Evolutionary conservation across 2,888 invertebrate genomes (phyloP).

Genomic region (Cacoxenus indagator): DNA sequence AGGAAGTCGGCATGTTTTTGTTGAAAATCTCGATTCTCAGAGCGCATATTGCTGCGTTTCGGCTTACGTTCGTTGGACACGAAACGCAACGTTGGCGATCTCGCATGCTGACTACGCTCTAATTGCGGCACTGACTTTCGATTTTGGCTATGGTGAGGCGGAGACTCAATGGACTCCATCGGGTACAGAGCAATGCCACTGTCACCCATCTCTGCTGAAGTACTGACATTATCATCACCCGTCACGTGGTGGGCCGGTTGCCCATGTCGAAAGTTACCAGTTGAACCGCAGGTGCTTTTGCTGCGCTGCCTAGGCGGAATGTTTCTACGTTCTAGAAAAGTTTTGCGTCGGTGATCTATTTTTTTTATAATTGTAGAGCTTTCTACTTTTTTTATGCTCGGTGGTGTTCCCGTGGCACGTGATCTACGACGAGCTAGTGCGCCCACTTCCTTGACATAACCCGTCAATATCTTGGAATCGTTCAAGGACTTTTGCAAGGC

Average conservation of each 20-base stretch:
- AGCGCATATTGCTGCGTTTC: conserved; percentile 74
- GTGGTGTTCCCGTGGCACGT: conserved; percentile 27
- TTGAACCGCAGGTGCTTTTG: too few species aligned
- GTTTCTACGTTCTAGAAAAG: too few species aligned
- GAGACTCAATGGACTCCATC: too few species aligned
- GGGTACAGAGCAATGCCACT: too few species aligned
- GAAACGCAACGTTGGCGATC: conserved; percentile 13
- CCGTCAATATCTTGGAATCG: conserved; percentile 69
- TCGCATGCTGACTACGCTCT: conserved; percentile 62
- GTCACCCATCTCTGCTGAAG: too few species aligned
- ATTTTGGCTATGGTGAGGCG: too few species aligned
- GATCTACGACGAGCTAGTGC: conserved; percentile 70
- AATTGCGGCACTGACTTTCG: conserved; percentile 26
- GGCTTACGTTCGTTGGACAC: conserved; percentile 13
- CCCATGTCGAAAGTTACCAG: too few species aligned
- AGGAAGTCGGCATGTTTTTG: conserved; percentile 76
- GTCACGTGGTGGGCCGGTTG: too few species aligned
- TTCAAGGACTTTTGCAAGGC: conserved; percentile 12
- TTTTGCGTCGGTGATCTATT: too few species aligned
- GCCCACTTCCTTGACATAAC: conserved; percentile 72
- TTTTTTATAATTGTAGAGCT: too few species aligned
- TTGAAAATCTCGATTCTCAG: conserved; percentile 77
- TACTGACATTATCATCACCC: too few species aligned
- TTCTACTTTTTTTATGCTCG: conserved; percentile 19
- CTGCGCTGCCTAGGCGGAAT: too few species aligned